phyloP scores from a whole-genome alignment of 2,888 invertebrate species.

The Pseudococcus viburni region DNA sequence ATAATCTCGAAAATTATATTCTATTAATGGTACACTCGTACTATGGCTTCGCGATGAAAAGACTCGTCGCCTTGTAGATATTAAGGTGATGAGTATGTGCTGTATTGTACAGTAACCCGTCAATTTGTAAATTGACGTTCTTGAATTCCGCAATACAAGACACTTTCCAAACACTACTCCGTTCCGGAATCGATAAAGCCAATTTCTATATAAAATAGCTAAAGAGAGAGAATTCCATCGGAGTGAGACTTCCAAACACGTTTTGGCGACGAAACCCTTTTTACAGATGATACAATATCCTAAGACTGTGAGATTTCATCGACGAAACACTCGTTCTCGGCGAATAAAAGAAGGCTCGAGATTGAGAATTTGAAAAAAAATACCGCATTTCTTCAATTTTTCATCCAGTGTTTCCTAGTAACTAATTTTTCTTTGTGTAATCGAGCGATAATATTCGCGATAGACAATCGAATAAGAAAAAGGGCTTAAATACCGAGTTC shows the following conservation, averaged over 20 bases:
- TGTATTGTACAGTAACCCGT: neutral
- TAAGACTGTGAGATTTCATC: neutral
- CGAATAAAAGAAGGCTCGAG: neutral
- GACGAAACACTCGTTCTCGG: neutral
- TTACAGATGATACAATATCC: neutral
- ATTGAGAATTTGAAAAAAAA: conserved; percentile 2
- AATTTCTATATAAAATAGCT: neutral
- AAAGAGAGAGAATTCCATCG: neutral
- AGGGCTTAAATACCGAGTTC: neutral
- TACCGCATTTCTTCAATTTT: neutral
- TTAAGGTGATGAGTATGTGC: no score
- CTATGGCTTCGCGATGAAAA: neutral
- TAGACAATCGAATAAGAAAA: neutral
- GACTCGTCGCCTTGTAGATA: neutral
- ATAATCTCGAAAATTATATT: neutral
- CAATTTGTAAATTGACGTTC: neutral
- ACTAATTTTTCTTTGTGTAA: neutral
- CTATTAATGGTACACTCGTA: neutral
- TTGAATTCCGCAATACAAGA: neutral
- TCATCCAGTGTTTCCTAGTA: neutral
- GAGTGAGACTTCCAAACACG: no score
- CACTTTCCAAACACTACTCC: neutral
- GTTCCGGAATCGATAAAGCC: neutral
- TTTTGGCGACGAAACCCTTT: neutral
- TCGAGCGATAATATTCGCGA: neutral